Base-by-base conservation (phyloP, 1,140 invertebrate species). In the Ips nitidus region DNA sequence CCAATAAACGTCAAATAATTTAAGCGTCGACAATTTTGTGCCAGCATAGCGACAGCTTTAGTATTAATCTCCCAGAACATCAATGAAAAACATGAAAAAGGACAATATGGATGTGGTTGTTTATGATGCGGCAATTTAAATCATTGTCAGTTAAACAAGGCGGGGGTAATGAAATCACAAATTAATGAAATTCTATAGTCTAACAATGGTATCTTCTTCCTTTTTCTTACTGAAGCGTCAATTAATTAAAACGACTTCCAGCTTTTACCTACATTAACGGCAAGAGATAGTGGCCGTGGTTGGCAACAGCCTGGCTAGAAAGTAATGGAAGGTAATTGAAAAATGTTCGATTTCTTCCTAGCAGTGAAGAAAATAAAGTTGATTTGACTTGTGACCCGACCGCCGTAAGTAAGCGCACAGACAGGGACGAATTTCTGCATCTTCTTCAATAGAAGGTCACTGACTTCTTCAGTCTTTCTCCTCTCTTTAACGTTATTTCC, bases 311-410 rank as follows among this genome's bases (percentile, higher is more conserved):
- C 36, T 36, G n/a, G 37, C 43, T 68, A 68, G 66, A 68, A 68
- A 68, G 66, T 68, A 67, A 61, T 52, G 7, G 40, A 58, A 52
- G 36, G 6, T 55, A 68, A 59, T 42, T 42, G 45, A 70, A 58
- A 70, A 58, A 70, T 70, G 53, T 56, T 64, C 50, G 53, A 68
- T 59, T 68, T 68, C 66, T 52, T 59, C 56, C 53, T 70, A 52
- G 41, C 60, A 36, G 3, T 41, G 39, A 50, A 58, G 59, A 70
- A 62, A 39, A 70, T 62, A 70, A 64, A 70, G 63, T 70, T 70
- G 60, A 70, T 70, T 70, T 70, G 68, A 70, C 68, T 70, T 70
- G 60, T 70, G 68, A 70, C 68, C 61, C 55, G 52, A 39, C 36
- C 52, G 52, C 50, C 7, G 60, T 63, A 70, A 63, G 68, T 70